Evolutionary conservation across 2,113 vertebrate species (phyloP).

Genomic region (Macaca nemestrina): DNA sequence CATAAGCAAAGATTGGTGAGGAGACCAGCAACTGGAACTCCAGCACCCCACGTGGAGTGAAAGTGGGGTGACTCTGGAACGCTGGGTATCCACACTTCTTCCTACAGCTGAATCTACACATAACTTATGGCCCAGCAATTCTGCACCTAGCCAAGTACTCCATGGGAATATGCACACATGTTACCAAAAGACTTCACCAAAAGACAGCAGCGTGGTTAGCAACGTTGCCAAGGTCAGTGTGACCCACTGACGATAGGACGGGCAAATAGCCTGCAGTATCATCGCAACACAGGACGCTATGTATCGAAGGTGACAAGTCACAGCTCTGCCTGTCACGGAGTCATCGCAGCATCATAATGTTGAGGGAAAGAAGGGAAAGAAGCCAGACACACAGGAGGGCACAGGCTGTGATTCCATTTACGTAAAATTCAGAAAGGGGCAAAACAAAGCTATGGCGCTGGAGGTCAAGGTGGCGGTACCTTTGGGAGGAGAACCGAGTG

Average conservation of each 20-base stretch:
- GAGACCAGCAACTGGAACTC: background rate
- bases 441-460: rapidly evolving
- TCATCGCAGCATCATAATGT: too few relatives aligned
- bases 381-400: too few relatives aligned
- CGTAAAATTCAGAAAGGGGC: rapidly evolving
- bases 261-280: background rate
- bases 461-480: rapidly evolving
- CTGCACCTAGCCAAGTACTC: rapidly evolving
- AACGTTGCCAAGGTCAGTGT: rapidly evolving
- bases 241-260: rapidly evolving
- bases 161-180: rapidly evolving
- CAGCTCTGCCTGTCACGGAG: too few relatives aligned
- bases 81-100: background rate
- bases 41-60: rapidly evolving
- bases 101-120: rapidly evolving
- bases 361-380: too few relatives aligned
- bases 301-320: too few relatives aligned
- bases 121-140: rapidly evolving
- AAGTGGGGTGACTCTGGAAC: background rate
- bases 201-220: rapidly evolving
- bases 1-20: rapidly evolving
- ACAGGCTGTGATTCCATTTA: rapidly evolving
- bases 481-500: background rate
- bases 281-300: rapidly evolving
- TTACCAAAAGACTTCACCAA: rapidly evolving